phyloP scores from a whole-genome alignment of 53 echinoderm and acorn worm species.

The Echinarachnius parma region DNA sequence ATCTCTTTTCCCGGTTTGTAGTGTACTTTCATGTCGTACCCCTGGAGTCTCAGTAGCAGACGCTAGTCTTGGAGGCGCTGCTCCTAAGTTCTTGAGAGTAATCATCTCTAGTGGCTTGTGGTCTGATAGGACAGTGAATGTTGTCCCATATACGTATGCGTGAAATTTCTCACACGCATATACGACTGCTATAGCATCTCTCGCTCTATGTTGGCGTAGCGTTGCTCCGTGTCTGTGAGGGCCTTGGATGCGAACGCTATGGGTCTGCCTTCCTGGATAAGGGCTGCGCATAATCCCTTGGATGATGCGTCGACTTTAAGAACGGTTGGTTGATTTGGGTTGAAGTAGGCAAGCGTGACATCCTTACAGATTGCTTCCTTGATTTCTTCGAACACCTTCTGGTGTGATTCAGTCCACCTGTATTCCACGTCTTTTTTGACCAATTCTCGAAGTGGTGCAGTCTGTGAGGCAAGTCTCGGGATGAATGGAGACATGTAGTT shows the following conservation, averaged over 20 bases:
- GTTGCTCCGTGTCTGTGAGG: constrained; percentile 54
- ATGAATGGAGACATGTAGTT: constrained; percentile 59
- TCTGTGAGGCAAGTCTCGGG: constrained; percentile 13
- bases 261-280: constrained; percentile 51
- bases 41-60: constrained; percentile 49
- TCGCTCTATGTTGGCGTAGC: constrained; percentile 69
- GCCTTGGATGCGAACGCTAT: constrained; percentile 55
- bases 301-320: constrained; percentile 65
- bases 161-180: constrained; percentile 64
- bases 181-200: constrained; percentile 70
- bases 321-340: constrained; percentile 49
- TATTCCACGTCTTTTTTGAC: constrained; percentile 38
- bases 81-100: constrained; percentile 52
- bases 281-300: constrained; percentile 53
- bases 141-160: constrained; percentile 66
- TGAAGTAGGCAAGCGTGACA: constrained; percentile 54
- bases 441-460: constrained; percentile 12
- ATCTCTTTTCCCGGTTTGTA: constrained; percentile 66
- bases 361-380: constrained; percentile 37
- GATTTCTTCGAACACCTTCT: constrained; percentile 50
- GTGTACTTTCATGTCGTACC: constrained; percentile 49
- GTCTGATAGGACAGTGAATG: constrained; percentile 62
- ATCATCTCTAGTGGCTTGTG: constrained; percentile 83
- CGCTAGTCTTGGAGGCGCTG: constrained; percentile 68
- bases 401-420: constrained; percentile 48